Base-by-base conservation (phyloP, 2,797 vertebrate species). In the Etheostoma nigrum region DNA sequence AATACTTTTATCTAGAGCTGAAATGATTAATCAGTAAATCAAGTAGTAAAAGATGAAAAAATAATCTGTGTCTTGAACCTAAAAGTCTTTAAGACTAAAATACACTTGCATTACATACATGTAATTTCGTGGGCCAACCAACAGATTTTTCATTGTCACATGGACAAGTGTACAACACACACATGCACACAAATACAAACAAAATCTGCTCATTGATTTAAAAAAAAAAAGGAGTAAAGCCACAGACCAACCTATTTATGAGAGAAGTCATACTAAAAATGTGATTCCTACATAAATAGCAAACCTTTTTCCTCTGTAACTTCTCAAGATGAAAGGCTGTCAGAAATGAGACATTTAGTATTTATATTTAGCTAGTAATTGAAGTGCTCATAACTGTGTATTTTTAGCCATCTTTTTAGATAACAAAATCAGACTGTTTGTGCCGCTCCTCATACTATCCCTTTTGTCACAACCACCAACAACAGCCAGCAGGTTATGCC, bases 341-440 rank as follows among this genome's bases (percentile, higher is more conserved):
- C 85, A 86, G 49, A 69, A 70, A 89, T 84, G 62, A 85, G 78
- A 79, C 76, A 9, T 70, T 75, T 78, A 27, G 27, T 27, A 52
- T 85, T 92, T 92, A 90, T 93, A 88, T 90, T 91, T 90, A 89
- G 86, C 76, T 49, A 57, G 63, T 72, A 80, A 84, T 78, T 90
- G 82, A 89, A 83, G 88, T 81, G 59, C 78, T 81, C 71, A 59
- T 75, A 64, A 83, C 57, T n/a, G 76, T 52, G 45, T 90, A 93
- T 93, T 92, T 93, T 90, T 90, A 89, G 85, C 42, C 45, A 4
- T 14, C 78, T 67, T 83, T 86, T 87, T 58, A 80, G 87, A 88
- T 83, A 72, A 85, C 81, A 85, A 86, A 88, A 86, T 77, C 63
- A 63, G 53, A 16, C 78, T 72, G 85, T 89, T 88, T 90, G 72